A percentile compares a stretch with the other conserved stretches of the same genome.
These are phyloP conservation scores for Microhierax caerulescens DNA, from an alignment of 2,797 vertebrate genomes.

Conservation along the genomic window DNA sequence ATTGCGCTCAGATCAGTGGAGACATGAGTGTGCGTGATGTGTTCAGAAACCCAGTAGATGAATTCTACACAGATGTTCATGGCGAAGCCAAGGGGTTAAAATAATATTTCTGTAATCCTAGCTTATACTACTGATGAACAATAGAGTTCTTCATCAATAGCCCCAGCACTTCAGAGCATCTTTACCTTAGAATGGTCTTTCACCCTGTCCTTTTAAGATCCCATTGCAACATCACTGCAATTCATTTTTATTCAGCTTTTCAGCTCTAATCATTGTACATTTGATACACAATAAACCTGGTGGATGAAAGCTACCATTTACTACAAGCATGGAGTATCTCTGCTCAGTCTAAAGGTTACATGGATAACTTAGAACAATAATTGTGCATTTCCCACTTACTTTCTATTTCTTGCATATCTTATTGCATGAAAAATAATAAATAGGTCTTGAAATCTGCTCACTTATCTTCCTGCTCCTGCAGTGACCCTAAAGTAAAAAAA, in stretches of 20 bases:
- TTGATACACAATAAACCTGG: background rate
- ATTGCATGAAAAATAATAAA: background rate
- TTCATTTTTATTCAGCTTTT: background rate
- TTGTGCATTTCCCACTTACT: background rate
- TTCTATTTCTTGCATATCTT: background rate
- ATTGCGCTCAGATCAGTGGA: background rate
- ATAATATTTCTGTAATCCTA: background rate
- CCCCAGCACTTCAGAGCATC: background rate
- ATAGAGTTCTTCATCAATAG: background rate
- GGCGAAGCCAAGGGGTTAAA: constrained; percentile 27
- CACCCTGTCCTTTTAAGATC: background rate
- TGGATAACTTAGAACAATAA: background rate
- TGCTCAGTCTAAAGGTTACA: background rate
- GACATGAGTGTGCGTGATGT: background rate
- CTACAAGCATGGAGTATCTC: background rate
- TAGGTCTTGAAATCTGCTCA: background rate
- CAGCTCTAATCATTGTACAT: background rate
- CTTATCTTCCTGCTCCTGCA: background rate
- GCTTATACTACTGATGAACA: background rate
- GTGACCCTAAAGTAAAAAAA: background rate
- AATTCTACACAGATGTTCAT: constrained; percentile 8
- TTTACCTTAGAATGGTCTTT: background rate
- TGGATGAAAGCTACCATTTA: background rate
- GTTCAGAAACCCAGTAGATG: background rate
- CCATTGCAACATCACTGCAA: background rate